phyloP scores from a whole-genome alignment of 2,797 vertebrate species.

The Sebastes vulpes region DNA sequence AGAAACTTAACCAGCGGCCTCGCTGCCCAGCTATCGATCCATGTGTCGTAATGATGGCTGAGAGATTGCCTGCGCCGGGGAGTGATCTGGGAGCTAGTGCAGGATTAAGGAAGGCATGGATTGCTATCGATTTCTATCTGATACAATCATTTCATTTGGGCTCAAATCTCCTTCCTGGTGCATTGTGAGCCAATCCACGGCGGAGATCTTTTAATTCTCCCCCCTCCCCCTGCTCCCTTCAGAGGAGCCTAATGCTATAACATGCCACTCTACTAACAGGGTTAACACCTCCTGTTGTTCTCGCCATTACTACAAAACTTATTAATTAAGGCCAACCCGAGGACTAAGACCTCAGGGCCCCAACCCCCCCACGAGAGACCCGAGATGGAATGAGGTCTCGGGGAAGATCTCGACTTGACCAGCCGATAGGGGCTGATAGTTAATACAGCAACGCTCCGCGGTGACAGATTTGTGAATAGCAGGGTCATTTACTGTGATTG shows the following conservation, averaged over 20 bases:
- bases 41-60: conserved; percentile 83
- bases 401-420: conserved; percentile 61
- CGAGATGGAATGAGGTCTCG: conserved; percentile 70
- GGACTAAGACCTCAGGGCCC: conserved; percentile 54
- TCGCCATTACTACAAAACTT: conserved; percentile 77
- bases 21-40: conserved; percentile 78
- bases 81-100: conserved; percentile 82
- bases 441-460: conserved; percentile 53
- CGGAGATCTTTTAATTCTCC: conserved; percentile 83
- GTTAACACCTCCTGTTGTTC: conserved; percentile 84
- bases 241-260: conserved; percentile 59
- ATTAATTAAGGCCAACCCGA: conserved; percentile 80
- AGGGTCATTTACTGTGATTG: conserved; percentile 76
- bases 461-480: conserved; percentile 70
- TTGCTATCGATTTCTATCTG: conserved; percentile 89
- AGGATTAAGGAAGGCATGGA: conserved; percentile 88
- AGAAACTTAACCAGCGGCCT: conserved; percentile 74
- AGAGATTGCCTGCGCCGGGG: conserved; percentile 84
- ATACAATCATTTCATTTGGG: conserved; percentile 89
- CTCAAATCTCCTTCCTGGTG: conserved; percentile 84
- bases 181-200: conserved; percentile 73
- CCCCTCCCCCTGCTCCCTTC: conserved; percentile 39
- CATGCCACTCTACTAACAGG: conserved; percentile 73
- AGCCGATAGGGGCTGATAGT: conserved; percentile 37
- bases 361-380: conserved; percentile 56